Evolutionary conservation across 2,888 invertebrate species (phyloP), one percentile per base, ranked within the genome.

Genomic region (Chrysomela aeneicollis): DNA sequence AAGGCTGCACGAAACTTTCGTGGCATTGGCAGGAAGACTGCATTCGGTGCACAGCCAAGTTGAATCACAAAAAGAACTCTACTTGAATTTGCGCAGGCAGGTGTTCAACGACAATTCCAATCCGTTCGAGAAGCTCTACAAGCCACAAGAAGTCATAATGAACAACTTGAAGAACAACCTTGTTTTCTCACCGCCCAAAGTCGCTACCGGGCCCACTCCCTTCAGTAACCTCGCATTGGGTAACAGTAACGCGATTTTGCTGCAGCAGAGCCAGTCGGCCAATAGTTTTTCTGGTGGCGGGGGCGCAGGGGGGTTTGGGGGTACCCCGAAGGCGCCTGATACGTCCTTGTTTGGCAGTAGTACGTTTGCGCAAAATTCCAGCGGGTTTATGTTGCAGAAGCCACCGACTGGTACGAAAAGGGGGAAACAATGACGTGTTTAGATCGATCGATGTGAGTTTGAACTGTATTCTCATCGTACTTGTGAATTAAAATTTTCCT

Each of bases 1-100:
- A 32, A 89, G 93, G 76, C 88, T 95, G 74, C 93, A 95, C 79
- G 94, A 94, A 79, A 92, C 93, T 1, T 89, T 95, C 74, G 90
- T 96, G 32, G 92, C 93, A 0, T 82, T 96, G 63, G 95, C 95
- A n/a, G 95, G 94, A 0, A 89, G 93, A 42, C 82, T 95, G 37
- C 94, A 95, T 76, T 89, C 91, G 3, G 89, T 93, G 0, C 95
- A 96, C 77, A 86, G 85, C 60, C 87, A 87, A 74, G 92, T 95
- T 0, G 92, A 94, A 77, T 86, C 87, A 0, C 93, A 93, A 77
- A 95, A 94, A 81, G 93, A 94, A 63, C 91, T 92, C 71, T 95
- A 92, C 78, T 82, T 94, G n/a, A 92, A 91, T 79, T 86, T 94
- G 51, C 83, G 94, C 37, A 92, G 91, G 78, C 90, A 92, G 73